phyloP scores from a whole-genome alignment of 2,113 vertebrate genomes.

The Tragelaphus strepsiceros region DNA sequence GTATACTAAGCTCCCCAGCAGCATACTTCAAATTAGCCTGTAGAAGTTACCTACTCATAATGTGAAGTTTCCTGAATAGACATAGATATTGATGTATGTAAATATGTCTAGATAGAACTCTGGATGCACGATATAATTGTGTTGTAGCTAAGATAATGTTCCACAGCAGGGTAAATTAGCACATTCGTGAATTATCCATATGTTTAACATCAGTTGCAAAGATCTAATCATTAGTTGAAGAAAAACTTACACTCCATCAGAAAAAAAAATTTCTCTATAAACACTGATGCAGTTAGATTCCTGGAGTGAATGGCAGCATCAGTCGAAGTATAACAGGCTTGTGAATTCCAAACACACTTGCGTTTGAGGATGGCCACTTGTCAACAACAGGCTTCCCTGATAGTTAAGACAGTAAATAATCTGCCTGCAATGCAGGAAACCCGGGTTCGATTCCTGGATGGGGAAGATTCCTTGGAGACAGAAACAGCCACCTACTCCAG shows the following conservation, averaged over 20 bases:
- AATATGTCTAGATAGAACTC: slow-evolving; percentile 10
- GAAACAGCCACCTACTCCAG: not conserved
- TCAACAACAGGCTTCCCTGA: not conserved
- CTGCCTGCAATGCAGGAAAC: not conserved
- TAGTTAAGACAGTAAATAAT: not conserved
- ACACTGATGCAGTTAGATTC: not conserved
- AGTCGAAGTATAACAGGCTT: not conserved
- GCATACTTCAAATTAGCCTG: not conserved
- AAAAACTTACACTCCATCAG: slow-evolving; percentile 17
- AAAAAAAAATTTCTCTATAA: not conserved
- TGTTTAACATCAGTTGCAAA: slow-evolving; percentile 29
- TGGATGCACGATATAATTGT: not conserved
- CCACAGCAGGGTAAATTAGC: not conserved
- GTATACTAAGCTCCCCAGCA: not conserved
- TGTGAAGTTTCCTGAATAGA: not conserved
- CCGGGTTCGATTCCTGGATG: not conserved
- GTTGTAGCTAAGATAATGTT: not conserved
- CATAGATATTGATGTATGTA: not conserved
- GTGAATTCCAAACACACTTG: not conserved
- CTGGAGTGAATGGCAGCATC: not conserved
- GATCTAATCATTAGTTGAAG: slow-evolving; percentile 40
- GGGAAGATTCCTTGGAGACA: not conserved
- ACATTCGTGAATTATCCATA: slow-evolving; percentile 2
- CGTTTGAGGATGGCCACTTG: not conserved
- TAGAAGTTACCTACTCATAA: not conserved